A percentile compares a stretch with the other conserved stretches of the same genome.
Conservation (phyloP, 2,888 invertebrate species). For the Tenthredo mesomela region DNA sequence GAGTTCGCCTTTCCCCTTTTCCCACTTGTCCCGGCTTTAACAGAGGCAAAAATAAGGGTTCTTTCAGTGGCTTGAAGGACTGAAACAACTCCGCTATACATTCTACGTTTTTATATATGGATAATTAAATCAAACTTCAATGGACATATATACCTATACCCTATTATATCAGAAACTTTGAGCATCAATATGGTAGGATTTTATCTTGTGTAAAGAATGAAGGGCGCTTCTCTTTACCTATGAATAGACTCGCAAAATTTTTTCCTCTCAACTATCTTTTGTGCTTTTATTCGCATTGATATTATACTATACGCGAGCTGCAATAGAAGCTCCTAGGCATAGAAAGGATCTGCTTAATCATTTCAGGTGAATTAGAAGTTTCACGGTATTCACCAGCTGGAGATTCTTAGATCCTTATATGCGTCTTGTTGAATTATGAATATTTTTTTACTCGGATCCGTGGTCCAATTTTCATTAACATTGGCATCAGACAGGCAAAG, state of each 20-base stretch:
- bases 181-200: background rate
- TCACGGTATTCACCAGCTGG: background rate
- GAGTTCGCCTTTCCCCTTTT: background rate
- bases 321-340: background rate
- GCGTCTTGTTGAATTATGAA: background rate
- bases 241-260: background rate
- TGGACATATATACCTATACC: background rate
- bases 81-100: background rate
- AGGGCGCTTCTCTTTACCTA: background rate
- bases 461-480: background rate
- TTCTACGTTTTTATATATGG: background rate
- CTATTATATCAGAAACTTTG: background rate
- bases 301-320: background rate
- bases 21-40: background rate
- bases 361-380: background rate
- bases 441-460: background rate
- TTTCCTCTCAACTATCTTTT: background rate
- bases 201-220: background rate
- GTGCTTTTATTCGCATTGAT: constrained; percentile 19
- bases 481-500: background rate
- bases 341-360: constrained; percentile 1
- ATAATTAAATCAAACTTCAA: background rate
- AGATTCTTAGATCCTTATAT: background rate
- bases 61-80: background rate
- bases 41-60: constrained; percentile 17